These are phyloP conservation scores for Pseudopleuronectes americanus DNA, from an alignment of 2,797 vertebrate species.

Conservation along the genomic window DNA sequence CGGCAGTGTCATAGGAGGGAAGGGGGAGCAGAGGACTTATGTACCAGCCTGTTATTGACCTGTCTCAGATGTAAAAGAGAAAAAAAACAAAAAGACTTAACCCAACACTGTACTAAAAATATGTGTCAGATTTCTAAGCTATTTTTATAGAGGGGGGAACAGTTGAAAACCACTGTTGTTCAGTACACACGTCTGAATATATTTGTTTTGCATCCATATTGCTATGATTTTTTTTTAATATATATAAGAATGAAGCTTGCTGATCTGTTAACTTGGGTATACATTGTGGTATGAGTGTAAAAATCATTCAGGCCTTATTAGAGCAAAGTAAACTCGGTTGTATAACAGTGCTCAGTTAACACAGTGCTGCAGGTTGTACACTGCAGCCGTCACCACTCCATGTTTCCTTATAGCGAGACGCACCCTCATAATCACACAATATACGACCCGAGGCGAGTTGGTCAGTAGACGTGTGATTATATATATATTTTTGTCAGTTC, in stretches of 20 bases:
- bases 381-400: constrained; percentile 46
- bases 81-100: constrained; percentile 61
- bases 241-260: constrained; percentile 74
- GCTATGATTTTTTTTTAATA: constrained; percentile 60
- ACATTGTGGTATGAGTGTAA: constrained; percentile 64
- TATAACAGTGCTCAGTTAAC: constrained; percentile 46
- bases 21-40: constrained; percentile 67
- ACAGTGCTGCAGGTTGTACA: constrained; percentile 43
- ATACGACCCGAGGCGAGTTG: constrained; percentile 30
- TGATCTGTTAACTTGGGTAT: constrained; percentile 66
- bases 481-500: not conserved
- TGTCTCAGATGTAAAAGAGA: constrained; percentile 69
- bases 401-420: constrained; percentile 27
- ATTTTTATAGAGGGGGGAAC: constrained; percentile 84
- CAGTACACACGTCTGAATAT: constrained; percentile 72
- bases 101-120: constrained; percentile 79
- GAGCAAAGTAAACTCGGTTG: constrained; percentile 53
- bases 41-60: constrained; percentile 70
- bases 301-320: constrained; percentile 70
- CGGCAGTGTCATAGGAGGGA: constrained; percentile 75
- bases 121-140: constrained; percentile 85
- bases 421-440: constrained; percentile 17
- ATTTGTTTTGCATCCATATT: constrained; percentile 78
- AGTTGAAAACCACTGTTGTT: constrained; percentile 78
- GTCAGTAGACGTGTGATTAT: constrained; percentile 18